Percentiles rank a stretch among this genome's conserved stretches.
These are phyloP conservation scores for Xiphias gladius DNA, from an alignment of 2,113 vertebrate genomes.

Conservation along the genomic window DNA sequence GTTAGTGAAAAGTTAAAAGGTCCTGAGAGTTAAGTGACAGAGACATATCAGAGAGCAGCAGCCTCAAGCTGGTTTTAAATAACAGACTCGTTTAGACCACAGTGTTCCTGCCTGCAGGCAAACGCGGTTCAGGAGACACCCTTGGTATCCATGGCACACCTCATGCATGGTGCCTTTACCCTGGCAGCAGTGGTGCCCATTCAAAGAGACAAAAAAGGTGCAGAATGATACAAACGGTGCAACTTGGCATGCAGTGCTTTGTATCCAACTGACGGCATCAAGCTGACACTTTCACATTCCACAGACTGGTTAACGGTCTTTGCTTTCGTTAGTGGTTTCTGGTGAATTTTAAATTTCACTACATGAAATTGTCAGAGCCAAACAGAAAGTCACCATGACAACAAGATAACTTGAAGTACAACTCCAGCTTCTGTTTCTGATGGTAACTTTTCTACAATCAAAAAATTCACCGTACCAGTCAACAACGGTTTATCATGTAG, in stretches of 20 bases:
- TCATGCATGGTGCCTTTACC: conserved; percentile 66
- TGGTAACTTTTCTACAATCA: neutral
- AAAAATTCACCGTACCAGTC: conserved; percentile 10
- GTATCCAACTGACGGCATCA: conserved; percentile 36
- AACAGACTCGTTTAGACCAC: conserved; percentile 5
- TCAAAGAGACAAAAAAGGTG: conserved; percentile 12
- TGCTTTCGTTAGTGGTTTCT: conserved; percentile 40
- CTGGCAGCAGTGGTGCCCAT: conserved; percentile 17
- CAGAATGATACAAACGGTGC: conserved; percentile 44
- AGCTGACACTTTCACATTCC: conserved; percentile 42
- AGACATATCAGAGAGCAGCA: conserved; percentile 32
- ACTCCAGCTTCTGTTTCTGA: conserved; percentile 21
- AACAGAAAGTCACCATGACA: conserved; percentile 11
- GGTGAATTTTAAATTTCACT: conserved; percentile 17
- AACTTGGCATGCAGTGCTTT: conserved; percentile 63
- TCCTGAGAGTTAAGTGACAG: neutral
- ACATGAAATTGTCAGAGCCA: neutral
- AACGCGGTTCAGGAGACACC: conserved; percentile 9
- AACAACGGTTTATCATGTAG: neutral
- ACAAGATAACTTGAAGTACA: conserved; percentile 11
- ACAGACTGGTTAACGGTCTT: conserved; percentile 18
- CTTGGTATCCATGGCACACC: conserved; percentile 19
- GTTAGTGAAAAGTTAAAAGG: conserved; percentile 42
- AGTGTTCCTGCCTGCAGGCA: conserved; percentile 33
- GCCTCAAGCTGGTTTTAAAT: conserved; percentile 17